These are phyloP conservation scores for Allochrocebus solatus DNA, from an alignment of 2,797 vertebrate genomes.

Conservation along the genomic window DNA sequence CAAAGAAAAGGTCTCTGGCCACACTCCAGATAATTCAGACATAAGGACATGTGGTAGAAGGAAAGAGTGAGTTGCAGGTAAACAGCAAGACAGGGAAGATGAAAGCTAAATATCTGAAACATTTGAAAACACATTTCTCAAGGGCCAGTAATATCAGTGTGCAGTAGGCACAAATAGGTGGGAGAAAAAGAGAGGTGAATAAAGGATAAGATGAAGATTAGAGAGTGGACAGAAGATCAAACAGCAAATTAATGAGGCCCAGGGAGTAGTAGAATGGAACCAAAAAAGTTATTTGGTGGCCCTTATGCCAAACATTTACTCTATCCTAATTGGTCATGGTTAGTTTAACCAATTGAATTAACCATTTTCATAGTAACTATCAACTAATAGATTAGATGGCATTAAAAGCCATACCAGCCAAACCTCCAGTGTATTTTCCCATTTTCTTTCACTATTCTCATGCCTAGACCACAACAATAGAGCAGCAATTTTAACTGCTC, in stretches of 20 bases:
- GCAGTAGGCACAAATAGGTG: background rate
- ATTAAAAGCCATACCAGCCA: constrained; percentile 15
- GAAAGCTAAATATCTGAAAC: background rate
- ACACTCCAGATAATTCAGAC: constrained; percentile 10
- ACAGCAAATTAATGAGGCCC: background rate
- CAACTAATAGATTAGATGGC: background rate
- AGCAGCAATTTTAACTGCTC: background rate
- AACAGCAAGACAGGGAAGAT: background rate
- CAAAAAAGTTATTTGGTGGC: background rate
- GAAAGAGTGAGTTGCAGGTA: constrained; percentile 21
- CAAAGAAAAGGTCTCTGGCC: constrained; percentile 15
- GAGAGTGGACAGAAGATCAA: background rate
- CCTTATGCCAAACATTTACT: background rate
- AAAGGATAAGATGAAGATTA: background rate
- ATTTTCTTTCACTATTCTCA: background rate
- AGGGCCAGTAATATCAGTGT: background rate
- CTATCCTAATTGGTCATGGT: background rate
- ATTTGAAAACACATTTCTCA: background rate
- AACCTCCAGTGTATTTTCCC: background rate
- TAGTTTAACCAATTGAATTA: constrained; percentile 48
- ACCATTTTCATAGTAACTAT: background rate
- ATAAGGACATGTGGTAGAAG: background rate
- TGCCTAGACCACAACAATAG: background rate
- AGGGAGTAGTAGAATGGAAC: background rate
- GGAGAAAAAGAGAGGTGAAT: background rate